Evolutionary conservation across 2,113 vertebrate genomes (phyloP).

Genomic region (Geothlypis trichas): DNA sequence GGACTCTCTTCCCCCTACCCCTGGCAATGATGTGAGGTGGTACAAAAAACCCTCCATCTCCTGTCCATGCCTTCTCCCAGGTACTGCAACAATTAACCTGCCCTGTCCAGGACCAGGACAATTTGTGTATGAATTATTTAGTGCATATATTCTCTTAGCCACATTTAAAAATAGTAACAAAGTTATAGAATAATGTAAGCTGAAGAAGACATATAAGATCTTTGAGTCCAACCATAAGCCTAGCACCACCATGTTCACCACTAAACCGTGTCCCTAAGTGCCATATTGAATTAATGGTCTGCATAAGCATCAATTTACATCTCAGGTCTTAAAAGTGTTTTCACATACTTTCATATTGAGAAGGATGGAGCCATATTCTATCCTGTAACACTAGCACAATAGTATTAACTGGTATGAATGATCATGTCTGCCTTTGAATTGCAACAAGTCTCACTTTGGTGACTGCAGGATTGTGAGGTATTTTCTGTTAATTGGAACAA

Average conservation of each 20-base stretch:
- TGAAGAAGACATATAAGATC: background rate
- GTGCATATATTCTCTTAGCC: background rate
- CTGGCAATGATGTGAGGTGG: background rate
- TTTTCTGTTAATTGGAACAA: background rate
- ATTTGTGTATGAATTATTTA: background rate
- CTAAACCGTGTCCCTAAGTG: background rate
- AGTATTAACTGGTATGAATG: background rate
- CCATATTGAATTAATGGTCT: background rate
- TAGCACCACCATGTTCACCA: background rate
- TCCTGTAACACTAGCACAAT: background rate
- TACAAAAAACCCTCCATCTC: background rate
- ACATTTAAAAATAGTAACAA: background rate
- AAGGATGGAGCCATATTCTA: background rate
- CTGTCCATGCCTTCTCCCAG: background rate
- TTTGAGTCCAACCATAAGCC: background rate
- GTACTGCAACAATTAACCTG: background rate
- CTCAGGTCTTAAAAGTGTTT: background rate
- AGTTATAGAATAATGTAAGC: background rate
- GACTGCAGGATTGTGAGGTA: background rate
- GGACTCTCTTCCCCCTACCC: background rate
- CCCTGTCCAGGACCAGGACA: fast-evolving
- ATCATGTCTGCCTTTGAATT: background rate
- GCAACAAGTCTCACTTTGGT: background rate
- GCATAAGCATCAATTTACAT: background rate
- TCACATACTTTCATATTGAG: background rate